Conservation (phyloP, 2,888 invertebrate species). For the Pyrrhosoma nymphula region DNA sequence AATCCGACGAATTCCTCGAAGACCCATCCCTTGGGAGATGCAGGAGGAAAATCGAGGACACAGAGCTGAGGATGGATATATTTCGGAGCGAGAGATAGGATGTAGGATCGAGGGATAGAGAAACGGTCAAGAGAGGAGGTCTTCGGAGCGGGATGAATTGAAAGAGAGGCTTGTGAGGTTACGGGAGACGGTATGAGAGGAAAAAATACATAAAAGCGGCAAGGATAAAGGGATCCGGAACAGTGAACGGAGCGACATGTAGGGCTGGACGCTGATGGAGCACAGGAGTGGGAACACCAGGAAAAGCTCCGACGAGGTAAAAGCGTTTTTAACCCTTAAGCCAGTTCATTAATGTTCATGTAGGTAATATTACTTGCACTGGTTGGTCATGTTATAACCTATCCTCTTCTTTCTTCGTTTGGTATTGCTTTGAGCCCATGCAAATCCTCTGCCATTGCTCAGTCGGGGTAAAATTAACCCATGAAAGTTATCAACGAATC, state of each 20-base stretch:
- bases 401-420: too few species aligned
- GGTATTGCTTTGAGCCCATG: too few species aligned
- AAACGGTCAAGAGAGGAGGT: background rate
- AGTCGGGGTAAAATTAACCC: background rate
- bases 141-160: background rate
- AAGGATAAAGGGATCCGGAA: background rate
- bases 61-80: background rate
- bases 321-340: too few species aligned
- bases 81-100: background rate
- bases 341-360: too few species aligned
- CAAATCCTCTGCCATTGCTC: background rate
- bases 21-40: background rate
- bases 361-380: too few species aligned
- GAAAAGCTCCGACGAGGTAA: background rate
- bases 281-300: background rate
- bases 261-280: background rate
- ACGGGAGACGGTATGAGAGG: background rate
- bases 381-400: too few species aligned
- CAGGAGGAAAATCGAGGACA: background rate
- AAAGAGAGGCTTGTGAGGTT: background rate
- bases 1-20: constrained; percentile 35
- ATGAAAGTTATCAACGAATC: background rate
- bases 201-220: background rate
- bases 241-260: background rate
- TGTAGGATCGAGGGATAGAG: background rate